Base-by-base conservation (phyloP, 2,113 vertebrate species). In the Danionella cerebrum region DNA sequence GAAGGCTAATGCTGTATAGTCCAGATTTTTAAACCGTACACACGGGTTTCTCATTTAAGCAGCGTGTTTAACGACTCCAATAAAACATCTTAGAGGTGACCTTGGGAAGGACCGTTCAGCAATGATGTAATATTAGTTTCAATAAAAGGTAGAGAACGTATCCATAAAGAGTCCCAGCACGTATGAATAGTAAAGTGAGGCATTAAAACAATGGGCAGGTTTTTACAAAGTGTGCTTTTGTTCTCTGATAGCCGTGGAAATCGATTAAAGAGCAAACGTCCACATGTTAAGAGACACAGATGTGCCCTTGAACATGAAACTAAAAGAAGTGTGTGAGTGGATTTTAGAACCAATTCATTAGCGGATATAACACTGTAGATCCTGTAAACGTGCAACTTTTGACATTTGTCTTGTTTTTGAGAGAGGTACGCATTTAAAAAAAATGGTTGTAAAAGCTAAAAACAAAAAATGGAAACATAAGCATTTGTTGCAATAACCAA, bases 151-250 rank as follows among this genome's bases (percentile, higher is more conserved):
- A 24, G 13, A 38, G 16, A 51, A 57, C 21, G 42, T 36, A 69
- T 50, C 51, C 41, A 44, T 24, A 57, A 57, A 50, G 35, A 16
- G 16, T 52, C 27, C 64, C 41, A 42, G 53, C 60, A 31, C 16
- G 22, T 19, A 64, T 55, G 62, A 47, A 57, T 73, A 18, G 41
- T 29, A 25, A 39, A 57, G 38, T 11, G 24, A 3, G 33, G 38
- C 22, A 31, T 64, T 73, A 69, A 68, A 69, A 41, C 58, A 54
- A 67, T 13, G 44, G 38, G 18, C 24, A 27, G 2, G 21, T 21
- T 57, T 73, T 67, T 53, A 67, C 63, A 67, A 48, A 67, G 47
- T 48, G 65, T 18, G 52, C 42, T 69, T n/a, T 51, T 65, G 71
- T 73, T 66, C 48, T 14, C 6, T 41, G 44, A 33, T 13, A 24